A percentile compares a stretch with the other conserved stretches of the same genome.
Conservation (phyloP, 1,140 invertebrate species). For the Lordiphosa collinella region DNA sequence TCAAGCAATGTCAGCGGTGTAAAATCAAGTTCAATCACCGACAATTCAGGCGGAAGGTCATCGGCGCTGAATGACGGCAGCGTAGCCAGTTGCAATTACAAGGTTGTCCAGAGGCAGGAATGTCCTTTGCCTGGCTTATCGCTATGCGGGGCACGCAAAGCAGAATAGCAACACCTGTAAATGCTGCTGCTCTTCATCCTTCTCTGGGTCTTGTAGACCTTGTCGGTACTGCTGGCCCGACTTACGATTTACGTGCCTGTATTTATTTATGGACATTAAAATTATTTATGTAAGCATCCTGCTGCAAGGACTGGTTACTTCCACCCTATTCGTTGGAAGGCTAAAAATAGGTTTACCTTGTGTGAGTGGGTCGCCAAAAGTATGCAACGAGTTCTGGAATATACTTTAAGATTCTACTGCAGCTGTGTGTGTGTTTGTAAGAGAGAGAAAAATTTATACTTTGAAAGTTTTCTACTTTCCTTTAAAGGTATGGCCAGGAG, state of each 20-base stretch:
- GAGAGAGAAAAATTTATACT: too few species aligned
- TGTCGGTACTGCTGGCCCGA: constrained; percentile 6
- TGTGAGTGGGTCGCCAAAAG: constrained; percentile 45
- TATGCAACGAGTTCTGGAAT: constrained; percentile 18
- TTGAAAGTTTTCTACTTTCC: too few species aligned
- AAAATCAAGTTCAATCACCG: constrained; percentile 16
- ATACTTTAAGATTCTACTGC: too few species aligned
- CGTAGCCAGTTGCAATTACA: background rate
- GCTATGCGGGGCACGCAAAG: constrained; percentile 24
- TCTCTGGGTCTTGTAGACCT: background rate
- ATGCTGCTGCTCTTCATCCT: too few species aligned
- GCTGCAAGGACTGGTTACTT: constrained; percentile 24
- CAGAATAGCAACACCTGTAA: constrained; percentile 3
- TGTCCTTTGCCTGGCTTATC: background rate
- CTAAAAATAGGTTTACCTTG: constrained; percentile 22
- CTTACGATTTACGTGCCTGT: constrained; percentile 20
- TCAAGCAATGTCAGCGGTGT: constrained; percentile 11
- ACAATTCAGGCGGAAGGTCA: constrained; percentile 13
- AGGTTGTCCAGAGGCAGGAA: background rate
- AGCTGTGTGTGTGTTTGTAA: too few species aligned
- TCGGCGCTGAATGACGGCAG: constrained; percentile 24
- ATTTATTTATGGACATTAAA: constrained; percentile 36
- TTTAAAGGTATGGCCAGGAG: too few species aligned
- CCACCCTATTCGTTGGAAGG: background rate
- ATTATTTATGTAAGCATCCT: constrained; percentile 1